Conservation (phyloP, 2,797 vertebrate species). For the Paramormyrops hopkinsi region DNA sequence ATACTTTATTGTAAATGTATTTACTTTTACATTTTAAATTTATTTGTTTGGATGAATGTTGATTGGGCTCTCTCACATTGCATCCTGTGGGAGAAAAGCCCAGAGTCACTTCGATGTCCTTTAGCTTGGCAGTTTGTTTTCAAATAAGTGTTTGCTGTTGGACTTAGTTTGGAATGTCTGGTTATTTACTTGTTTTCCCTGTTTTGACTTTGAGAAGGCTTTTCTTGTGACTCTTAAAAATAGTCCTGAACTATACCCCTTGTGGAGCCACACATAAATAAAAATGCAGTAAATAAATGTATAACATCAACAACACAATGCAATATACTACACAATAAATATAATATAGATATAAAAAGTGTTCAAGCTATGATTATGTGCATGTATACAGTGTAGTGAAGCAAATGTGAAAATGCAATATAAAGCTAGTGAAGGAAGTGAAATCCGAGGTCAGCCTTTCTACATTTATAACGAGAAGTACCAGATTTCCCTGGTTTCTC, state of each 20-base stretch:
- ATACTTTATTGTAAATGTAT: neutral
- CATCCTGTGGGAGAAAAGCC: neutral
- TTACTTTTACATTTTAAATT: neutral
- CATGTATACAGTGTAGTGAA: neutral
- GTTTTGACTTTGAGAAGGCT: neutral
- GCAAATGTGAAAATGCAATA: neutral
- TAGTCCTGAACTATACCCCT: neutral
- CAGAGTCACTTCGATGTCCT: neutral
- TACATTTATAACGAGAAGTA: neutral
- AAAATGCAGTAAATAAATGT: neutral
- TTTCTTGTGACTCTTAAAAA: neutral
- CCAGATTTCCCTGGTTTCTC: neutral
- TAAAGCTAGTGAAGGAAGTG: neutral
- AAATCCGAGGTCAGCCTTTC: neutral
- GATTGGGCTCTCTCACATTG: neutral
- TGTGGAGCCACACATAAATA: neutral
- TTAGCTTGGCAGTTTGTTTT: neutral
- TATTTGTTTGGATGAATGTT: neutral
- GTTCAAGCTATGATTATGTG: neutral
- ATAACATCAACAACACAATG: neutral
- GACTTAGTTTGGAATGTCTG: neutral
- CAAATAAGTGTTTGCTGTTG: neutral
- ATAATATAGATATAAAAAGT: neutral
- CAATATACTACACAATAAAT: neutral
- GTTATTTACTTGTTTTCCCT: neutral